Evolutionary conservation across 2,113 vertebrate genomes (phyloP).

Genomic region (Pipa parva): DNA sequence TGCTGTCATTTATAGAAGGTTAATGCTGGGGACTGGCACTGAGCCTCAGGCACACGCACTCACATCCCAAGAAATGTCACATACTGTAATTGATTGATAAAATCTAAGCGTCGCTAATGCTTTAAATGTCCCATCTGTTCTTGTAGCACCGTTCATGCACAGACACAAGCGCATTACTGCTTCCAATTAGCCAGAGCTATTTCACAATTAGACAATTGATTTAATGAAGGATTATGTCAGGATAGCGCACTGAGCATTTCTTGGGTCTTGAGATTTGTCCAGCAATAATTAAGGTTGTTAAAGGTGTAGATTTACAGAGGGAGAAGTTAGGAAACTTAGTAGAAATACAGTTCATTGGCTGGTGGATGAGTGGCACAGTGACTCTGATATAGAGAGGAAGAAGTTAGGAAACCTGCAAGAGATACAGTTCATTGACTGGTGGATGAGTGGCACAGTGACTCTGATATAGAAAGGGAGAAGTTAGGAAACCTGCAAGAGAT

Average conservation of each 20-base stretch:
- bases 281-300: too few relatives aligned
- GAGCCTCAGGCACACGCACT: background rate
- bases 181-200: slow-evolving; percentile 36
- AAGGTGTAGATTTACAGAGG: too few relatives aligned
- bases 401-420: too few relatives aligned
- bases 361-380: too few relatives aligned
- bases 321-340: too few relatives aligned
- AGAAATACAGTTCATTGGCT: too few relatives aligned
- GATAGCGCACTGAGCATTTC: slow-evolving; percentile 3
- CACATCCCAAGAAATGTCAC: slow-evolving; percentile 26
- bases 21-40: slow-evolving; percentile 19
- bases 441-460: too few relatives aligned
- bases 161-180: slow-evolving; percentile 17
- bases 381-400: too few relatives aligned
- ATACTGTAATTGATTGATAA: slow-evolving; percentile 36
- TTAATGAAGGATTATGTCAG: slow-evolving; percentile 37
- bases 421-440: too few relatives aligned
- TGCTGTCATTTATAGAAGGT: slow-evolving; percentile 30
- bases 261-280: background rate
- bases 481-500: too few relatives aligned
- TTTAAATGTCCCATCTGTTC: slow-evolving; percentile 39
- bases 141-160: background rate
- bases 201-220: slow-evolving; percentile 42
- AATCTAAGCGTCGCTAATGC: slow-evolving; percentile 30
- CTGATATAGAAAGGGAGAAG: too few relatives aligned